Conservation (phyloP, 2,888 invertebrate genomes). For the Synanthedon vespiformis region DNA sequence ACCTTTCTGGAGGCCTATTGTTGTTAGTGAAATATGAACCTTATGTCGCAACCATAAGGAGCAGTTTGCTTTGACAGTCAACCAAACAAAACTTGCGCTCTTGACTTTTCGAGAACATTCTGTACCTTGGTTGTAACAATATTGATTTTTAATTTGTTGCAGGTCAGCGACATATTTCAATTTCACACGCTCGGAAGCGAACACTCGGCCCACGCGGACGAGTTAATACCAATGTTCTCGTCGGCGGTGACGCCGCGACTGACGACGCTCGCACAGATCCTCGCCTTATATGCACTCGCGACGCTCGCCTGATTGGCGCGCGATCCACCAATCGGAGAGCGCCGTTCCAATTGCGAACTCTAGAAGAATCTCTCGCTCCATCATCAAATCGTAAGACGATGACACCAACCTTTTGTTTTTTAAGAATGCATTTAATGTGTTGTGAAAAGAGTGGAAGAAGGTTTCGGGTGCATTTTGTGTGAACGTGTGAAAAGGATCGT, state of each 20-base stretch:
- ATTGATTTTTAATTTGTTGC: conserved; percentile 23
- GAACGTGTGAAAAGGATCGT: too few relatives aligned
- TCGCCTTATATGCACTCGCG: conserved; percentile 29
- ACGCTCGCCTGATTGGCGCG: conserved; percentile 19
- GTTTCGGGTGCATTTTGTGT: too few relatives aligned
- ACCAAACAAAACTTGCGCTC: too few relatives aligned
- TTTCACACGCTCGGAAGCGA: conserved; percentile 77
- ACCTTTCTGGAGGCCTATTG: too few relatives aligned
- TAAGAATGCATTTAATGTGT: not conserved
- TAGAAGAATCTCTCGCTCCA: conserved; percentile 5
- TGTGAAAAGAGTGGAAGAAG: not conserved
- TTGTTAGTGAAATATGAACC: too few relatives aligned
- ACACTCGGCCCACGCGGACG: conserved; percentile 56
- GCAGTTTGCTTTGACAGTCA: too few relatives aligned
- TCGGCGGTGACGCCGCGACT: conserved; percentile 22
- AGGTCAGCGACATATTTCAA: conserved; percentile 80
- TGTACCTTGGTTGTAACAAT: too few relatives aligned
- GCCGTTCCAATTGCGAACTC: conserved; percentile 3
- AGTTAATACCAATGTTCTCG: conserved; percentile 49
- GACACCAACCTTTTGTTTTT: not conserved
- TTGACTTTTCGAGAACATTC: too few relatives aligned
- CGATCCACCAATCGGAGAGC: conserved; percentile 12
- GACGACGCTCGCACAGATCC: conserved; percentile 11
- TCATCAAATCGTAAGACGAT: conserved; percentile 3
- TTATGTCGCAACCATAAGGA: too few relatives aligned